phyloP scores from a whole-genome alignment of 92 coral and sea anemone species.

The Virgularia gustaviana region DNA sequence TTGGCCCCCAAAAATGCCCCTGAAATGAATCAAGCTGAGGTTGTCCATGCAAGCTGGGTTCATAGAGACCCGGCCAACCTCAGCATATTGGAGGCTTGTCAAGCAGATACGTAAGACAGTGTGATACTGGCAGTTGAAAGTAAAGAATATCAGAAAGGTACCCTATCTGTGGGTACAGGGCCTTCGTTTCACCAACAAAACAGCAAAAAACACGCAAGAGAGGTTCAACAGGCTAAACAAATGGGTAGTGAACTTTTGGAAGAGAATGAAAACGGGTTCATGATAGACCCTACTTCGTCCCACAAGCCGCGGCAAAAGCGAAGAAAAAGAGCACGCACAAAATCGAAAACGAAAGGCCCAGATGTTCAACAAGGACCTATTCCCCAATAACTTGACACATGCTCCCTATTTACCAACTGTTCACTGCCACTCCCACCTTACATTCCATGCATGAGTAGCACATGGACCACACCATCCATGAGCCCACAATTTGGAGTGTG shows the following conservation, averaged over 20 bases:
- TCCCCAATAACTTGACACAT: too few species aligned
- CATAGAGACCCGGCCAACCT: constrained; percentile 43
- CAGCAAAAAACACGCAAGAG: neutral
- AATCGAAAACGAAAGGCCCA: neutral
- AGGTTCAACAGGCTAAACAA: constrained; percentile 28
- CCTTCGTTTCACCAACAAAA: constrained; percentile 17
- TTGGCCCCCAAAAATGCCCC: constrained; percentile 48
- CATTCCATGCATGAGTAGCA: too few species aligned
- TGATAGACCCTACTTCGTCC: constrained; percentile 35
- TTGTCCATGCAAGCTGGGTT: constrained; percentile 62
- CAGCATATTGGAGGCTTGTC: constrained; percentile 31
- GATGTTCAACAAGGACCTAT: too few species aligned
- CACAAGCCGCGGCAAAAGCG: constrained; percentile 22
- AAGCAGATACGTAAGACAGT: constrained; percentile 34
- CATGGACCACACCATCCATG: neutral
- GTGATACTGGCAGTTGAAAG: constrained; percentile 32
- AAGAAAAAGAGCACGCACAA: neutral
- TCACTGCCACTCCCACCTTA: too few species aligned
- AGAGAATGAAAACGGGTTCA: neutral
- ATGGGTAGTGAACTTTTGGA: constrained; percentile 41
- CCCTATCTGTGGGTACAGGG: constrained; percentile 28
- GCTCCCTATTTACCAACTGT: too few species aligned
- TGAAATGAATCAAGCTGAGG: constrained; percentile 57
- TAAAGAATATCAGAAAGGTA: constrained; percentile 17
- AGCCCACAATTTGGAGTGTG: neutral